A percentile compares a stretch with the other conserved stretches of the same genome.
These are phyloP conservation scores for Babyrousa celebensis DNA, from an alignment of 2,797 vertebrate species.

Conservation along the genomic window DNA sequence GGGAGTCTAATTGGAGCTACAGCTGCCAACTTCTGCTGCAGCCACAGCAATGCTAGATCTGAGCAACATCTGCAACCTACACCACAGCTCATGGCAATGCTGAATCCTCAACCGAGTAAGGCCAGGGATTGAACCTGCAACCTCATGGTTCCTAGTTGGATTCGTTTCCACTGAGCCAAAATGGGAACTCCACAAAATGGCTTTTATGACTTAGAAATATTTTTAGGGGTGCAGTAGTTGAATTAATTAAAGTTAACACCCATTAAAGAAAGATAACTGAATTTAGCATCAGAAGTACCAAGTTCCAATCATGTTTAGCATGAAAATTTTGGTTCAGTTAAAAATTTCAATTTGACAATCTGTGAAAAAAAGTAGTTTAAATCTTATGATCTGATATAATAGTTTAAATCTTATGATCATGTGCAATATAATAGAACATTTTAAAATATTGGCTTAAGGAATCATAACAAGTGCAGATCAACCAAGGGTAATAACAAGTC, in stretches of 20 bases:
- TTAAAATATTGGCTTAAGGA: slow-evolving; percentile 43
- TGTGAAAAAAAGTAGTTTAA: slow-evolving; percentile 15
- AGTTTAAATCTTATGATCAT: neutral
- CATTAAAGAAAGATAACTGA: neutral
- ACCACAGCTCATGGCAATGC: too few relatives aligned
- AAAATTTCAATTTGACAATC: neutral
- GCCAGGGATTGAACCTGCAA: too few relatives aligned
- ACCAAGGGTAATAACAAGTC: neutral
- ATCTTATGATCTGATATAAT: neutral
- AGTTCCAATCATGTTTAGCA: slow-evolving; percentile 16
- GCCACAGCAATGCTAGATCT: too few relatives aligned
- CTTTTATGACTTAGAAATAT: slow-evolving; percentile 6
- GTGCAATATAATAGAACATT: neutral
- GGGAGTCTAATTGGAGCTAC: too few relatives aligned
- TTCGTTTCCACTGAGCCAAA: too few relatives aligned
- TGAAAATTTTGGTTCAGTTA: neutral
- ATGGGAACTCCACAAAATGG: neutral
- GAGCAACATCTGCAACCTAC: too few relatives aligned
- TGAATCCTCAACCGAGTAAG: too few relatives aligned
- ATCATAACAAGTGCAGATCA: slow-evolving; percentile 27
- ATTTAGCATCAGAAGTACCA: neutral
- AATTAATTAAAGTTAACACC: neutral
- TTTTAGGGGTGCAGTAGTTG: neutral
- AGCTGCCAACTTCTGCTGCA: too few relatives aligned
- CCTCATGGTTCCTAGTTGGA: too few relatives aligned